Evolutionary conservation across 2,888 invertebrate genomes (phyloP).

Genomic region (Emmelina monodactyla): DNA sequence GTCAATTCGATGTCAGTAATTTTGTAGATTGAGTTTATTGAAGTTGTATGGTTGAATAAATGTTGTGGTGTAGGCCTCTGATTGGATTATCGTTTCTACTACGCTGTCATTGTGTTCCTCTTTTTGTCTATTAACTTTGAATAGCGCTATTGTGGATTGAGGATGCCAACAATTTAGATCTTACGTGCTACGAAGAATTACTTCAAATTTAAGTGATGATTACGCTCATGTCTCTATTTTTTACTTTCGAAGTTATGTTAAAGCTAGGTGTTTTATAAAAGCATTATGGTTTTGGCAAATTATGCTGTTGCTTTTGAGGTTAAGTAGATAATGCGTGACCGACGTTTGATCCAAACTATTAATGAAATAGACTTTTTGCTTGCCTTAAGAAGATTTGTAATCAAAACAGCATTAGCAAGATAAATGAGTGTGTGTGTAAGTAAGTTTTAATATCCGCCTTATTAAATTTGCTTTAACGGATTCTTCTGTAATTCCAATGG

Average conservation of each 20-base stretch:
- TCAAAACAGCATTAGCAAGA: conserved; percentile 53
- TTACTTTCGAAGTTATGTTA: too few species aligned
- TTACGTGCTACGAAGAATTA: not conserved
- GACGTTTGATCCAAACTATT: conserved; percentile 15
- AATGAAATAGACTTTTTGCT: not conserved
- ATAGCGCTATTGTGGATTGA: conserved; percentile 41
- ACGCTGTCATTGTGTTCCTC: conserved; percentile 30
- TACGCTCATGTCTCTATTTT: too few species aligned
- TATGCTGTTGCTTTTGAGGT: not conserved
- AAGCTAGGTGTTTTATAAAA: too few species aligned
- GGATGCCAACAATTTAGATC: conserved; percentile 43
- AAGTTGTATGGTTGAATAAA: not conserved
- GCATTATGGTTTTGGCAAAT: not conserved
- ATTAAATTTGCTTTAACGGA: too few species aligned
- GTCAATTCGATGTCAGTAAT: conserved; percentile 20
- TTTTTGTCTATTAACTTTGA: conserved; percentile 48
- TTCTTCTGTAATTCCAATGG: too few species aligned
- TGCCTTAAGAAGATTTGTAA: conserved; percentile 22
- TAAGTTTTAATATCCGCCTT: too few species aligned
- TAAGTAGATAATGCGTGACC: conserved; percentile 13
- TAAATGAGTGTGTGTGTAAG: too few species aligned
- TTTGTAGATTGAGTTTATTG: not conserved
- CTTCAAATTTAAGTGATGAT: too few species aligned
- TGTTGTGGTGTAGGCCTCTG: not conserved
- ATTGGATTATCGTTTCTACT: not conserved